Base-by-base conservation (phyloP, 1,140 invertebrate species). In the Wiebesia pumilae region DNA sequence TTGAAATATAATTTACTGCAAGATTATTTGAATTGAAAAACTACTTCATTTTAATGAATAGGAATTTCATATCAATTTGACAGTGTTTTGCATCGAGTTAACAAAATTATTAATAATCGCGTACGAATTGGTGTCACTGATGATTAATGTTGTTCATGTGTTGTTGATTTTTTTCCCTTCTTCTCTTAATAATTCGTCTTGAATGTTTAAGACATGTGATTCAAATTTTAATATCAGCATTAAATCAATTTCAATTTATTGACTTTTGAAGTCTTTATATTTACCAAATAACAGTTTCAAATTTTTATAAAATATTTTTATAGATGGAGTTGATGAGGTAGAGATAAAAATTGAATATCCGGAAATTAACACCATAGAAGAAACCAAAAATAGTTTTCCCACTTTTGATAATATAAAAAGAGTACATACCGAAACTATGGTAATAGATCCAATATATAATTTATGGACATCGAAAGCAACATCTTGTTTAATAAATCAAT, bases 401-500 rank as follows among this genome's bases (percentile, higher is more conserved):
- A 80, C 83, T 33, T 89, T 88, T 51, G 88, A 90, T 21, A 89
- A 77, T 12, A 40, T 54, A 16, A 85, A 62, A 21, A 24, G 77
- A 40, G 87, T 89, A 65, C 88, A 90, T 0, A 90, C 0, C 89
- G 77, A 7, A 82, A 77, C 0, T 89, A 90, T 62, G 75, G 88
- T 7, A 89, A 87, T 90, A 33, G 85, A 90, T 14, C 89, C 85
- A 38, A 73, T 84, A 24, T 69, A 88, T 16, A 90, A 91, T 75
- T 65, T 92, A 24, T 93, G 92, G 92, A 93, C 91, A 24, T 91
- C 90, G 24, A 90, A 92, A 62, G 92, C 92, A 0, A 92, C 92
- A 0, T 47, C 90, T 7, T 93, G 92, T 79, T 88, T 93, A 19
- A 93, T 93, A 35, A 88, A 79, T 30, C 90, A 92, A 40, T 93